Evolutionary conservation across 35 echinoderm and acorn worm genomes (phyloP).

Genomic region (Patiria miniata): DNA sequence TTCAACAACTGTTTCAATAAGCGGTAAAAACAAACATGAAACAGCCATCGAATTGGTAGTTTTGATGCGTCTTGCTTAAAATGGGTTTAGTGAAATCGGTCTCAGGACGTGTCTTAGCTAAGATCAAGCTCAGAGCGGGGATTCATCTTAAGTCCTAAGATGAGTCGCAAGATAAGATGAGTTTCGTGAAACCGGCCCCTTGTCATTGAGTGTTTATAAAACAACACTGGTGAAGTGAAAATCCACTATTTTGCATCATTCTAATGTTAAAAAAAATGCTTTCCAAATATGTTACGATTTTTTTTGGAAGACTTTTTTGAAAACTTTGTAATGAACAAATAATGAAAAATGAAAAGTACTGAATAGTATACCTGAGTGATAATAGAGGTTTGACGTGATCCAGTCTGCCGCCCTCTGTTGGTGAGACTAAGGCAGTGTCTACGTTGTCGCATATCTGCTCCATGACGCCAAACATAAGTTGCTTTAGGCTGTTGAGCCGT

Average conservation of each 20-base stretch:
- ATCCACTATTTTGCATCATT: neutral
- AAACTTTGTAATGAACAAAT: too few relatives aligned
- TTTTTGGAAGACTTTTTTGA: neutral
- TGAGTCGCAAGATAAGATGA: too few relatives aligned
- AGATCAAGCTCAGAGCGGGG: too few relatives aligned
- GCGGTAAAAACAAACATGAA: too few relatives aligned
- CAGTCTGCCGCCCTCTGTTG: slow-evolving; percentile 15
- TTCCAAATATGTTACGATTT: neutral
- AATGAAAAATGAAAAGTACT: neutral
- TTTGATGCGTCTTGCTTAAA: too few relatives aligned
- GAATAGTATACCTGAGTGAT: slow-evolving; percentile 44
- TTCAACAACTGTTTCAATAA: too few relatives aligned
- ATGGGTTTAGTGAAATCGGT: too few relatives aligned
- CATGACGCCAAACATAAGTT: slow-evolving; percentile 63
- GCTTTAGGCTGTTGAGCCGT: slow-evolving; percentile 33
- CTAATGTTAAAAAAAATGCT: neutral
- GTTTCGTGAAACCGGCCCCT: too few relatives aligned
- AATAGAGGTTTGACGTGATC: slow-evolving; percentile 51
- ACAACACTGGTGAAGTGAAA: neutral
- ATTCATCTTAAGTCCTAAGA: too few relatives aligned
- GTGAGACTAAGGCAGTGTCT: slow-evolving; percentile 28
- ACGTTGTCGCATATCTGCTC: slow-evolving; percentile 63
- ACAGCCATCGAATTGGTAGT: too few relatives aligned
- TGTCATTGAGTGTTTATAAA: too few relatives aligned
- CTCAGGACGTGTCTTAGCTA: too few relatives aligned